Evolutionary conservation across 2,113 vertebrate genomes (phyloP).

Genomic region (Hemicordylus capensis): DNA sequence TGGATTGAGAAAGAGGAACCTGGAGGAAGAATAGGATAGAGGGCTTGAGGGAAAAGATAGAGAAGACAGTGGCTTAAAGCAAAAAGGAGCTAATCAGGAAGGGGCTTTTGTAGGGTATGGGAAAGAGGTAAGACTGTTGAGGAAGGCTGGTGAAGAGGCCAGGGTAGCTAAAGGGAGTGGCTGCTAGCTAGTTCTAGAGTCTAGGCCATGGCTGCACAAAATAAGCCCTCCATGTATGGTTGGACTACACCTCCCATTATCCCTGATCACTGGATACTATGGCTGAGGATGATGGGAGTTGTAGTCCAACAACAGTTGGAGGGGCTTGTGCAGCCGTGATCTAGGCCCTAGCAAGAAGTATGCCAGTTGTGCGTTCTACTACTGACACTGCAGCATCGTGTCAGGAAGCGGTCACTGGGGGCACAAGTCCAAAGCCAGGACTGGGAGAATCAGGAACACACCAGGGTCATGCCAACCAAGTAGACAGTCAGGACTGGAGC

Average conservation of each 20-base stretch:
- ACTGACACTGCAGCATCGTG: background rate
- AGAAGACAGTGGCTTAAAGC: background rate
- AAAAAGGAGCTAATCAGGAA: background rate
- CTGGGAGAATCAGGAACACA: too few relatives aligned
- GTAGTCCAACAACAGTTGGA: too few relatives aligned
- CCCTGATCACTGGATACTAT: too few relatives aligned
- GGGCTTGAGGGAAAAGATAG: background rate
- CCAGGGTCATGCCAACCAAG: too few relatives aligned
- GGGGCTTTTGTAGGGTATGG: background rate
- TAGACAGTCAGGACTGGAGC: too few relatives aligned
- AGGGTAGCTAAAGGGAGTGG: background rate
- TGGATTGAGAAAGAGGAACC: too few relatives aligned
- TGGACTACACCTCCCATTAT: too few relatives aligned
- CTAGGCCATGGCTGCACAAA: background rate
- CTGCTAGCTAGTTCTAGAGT: background rate
- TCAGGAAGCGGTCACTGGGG: too few relatives aligned
- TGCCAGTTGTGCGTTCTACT: background rate
- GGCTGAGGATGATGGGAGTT: too few relatives aligned
- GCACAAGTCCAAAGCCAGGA: too few relatives aligned
- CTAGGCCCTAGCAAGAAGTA: background rate
- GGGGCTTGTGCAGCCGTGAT: too few relatives aligned
- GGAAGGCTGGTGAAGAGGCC: background rate
- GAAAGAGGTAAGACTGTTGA: background rate
- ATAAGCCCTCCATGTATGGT: too few relatives aligned
- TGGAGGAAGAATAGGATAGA: background rate